A percentile compares a stretch with the other conserved stretches of the same genome.
These are phyloP conservation scores for Drosophila rhopaloa DNA, from an alignment of 1,140 invertebrate genomes.

Conservation along the genomic window DNA sequence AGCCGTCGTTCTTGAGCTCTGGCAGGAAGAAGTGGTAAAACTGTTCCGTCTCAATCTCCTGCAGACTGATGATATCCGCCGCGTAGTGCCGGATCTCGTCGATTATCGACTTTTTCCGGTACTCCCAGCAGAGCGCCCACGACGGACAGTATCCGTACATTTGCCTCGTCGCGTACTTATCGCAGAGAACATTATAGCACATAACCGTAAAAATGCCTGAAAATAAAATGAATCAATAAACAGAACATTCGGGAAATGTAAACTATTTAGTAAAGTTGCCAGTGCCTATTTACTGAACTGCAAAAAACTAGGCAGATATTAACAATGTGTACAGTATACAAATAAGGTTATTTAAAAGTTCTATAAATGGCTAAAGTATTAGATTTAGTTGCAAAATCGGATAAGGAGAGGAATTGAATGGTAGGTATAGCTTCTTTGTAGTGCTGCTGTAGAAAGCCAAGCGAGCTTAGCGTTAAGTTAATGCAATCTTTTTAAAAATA, in stretches of 20 bases:
- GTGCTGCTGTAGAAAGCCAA: too few relatives aligned
- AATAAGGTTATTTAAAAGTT: too few relatives aligned
- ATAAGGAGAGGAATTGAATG: too few relatives aligned
- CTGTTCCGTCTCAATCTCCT: constrained; percentile 99
- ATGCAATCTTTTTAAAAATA: neutral
- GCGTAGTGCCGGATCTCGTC: constrained; percentile 98
- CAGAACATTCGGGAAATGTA: too few relatives aligned
- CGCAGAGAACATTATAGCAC: constrained; percentile 99
- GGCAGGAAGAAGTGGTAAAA: constrained; percentile 99
- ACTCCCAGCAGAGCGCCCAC: constrained; percentile 99
- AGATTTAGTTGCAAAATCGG: too few relatives aligned
- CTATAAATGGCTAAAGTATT: too few relatives aligned
- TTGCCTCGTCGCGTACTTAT: constrained; percentile 98
- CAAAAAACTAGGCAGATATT: too few relatives aligned
- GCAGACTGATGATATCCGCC: constrained; percentile 98
- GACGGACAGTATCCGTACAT: constrained; percentile 99
- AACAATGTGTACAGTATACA: too few relatives aligned
- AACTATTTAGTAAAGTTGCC: too few relatives aligned
- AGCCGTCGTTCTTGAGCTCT: constrained; percentile 96
- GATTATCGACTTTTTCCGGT: constrained; percentile 98
- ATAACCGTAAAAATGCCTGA: constrained; percentile 98
- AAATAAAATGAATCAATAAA: constrained; percentile 39
- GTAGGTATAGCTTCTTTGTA: too few relatives aligned
- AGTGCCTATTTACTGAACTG: too few relatives aligned
- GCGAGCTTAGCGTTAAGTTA: too few relatives aligned